These are phyloP conservation scores for Ammodytes dubius DNA, from an alignment of 2,113 vertebrate genomes.

Conservation along the genomic window DNA sequence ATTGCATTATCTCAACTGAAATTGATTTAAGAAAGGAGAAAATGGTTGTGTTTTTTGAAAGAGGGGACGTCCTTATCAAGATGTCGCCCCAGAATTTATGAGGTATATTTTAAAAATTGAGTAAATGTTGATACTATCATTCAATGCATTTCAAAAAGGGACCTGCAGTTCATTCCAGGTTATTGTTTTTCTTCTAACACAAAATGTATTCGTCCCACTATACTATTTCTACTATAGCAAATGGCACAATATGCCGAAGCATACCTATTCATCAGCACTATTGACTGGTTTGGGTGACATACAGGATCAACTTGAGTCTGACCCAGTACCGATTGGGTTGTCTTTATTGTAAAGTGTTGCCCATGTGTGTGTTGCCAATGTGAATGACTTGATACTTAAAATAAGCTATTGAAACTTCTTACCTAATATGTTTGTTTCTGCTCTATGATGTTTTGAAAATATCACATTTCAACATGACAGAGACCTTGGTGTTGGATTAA, in stretches of 20 bases:
- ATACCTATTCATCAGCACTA: no score
- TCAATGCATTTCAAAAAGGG: constrained; percentile 11
- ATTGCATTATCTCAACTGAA: constrained; percentile 72
- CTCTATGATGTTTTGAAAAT: not conserved
- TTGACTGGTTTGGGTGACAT: no score
- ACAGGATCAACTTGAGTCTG: no score
- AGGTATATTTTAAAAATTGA: constrained; percentile 9
- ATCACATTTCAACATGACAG: not conserved
- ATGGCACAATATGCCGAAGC: not conserved
- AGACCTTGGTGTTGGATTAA: not conserved
- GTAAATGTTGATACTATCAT: constrained; percentile 8
- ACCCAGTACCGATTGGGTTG: no score
- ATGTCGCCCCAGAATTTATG: constrained; percentile 31
- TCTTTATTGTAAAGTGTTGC: no score
- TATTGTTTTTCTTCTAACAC: constrained; percentile 1
- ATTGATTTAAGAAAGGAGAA: constrained; percentile 69
- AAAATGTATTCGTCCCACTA: not conserved
- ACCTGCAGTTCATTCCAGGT: not conserved
- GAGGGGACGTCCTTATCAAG: constrained; percentile 56
- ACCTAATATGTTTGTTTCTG: not conserved
- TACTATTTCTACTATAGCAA: not conserved
- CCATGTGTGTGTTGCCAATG: no score
- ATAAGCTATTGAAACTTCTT: not conserved
- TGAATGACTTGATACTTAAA: no score
- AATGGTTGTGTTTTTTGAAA: constrained; percentile 59